Evolutionary conservation across 2,888 invertebrate genomes (phyloP), one percentile per base, ranked within the genome.

Genomic region (Chrysolina oricalcia): DNA sequence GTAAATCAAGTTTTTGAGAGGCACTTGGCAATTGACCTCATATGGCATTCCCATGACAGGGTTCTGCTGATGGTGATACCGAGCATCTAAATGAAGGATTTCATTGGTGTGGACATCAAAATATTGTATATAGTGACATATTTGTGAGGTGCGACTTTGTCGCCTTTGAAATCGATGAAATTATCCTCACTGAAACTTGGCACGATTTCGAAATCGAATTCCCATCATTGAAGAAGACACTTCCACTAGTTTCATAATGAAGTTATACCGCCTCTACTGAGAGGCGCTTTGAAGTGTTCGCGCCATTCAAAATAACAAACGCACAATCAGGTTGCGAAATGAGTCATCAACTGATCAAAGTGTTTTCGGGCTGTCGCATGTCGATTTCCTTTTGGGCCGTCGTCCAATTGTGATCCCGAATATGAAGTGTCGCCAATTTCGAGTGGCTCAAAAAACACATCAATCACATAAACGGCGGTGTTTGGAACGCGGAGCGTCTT

Each of bases 401-500:
- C 56, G 35, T 69, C 59, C 59, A 70, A 70, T 23, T 70, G 35
- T 62, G 23, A 59, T 46, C 21, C 11, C 62, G 43, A 69, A 23
- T n/a, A 59, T 59, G 41, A 68, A 56, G n/a, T 68, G 64, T 70
- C 66, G 59, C 59, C 66, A 59, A 70, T 59, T 65, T 35, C 15
- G 35, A 66, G 40, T 21, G 21, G 40, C 56, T 64, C 40, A 53
- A 70, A 64, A 53, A 73, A 69, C 69, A 70, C 70, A 70, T 74
- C 66, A 70, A 65, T 74, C 74, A 74, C 48, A 27, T 68, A 74
- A 27, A 65, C 59, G 43, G 65, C 62, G 17, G 48, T 48, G 53
- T 53, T 53, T 53, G 13, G 53, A 53, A 53, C 19, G 59, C 21
- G 27, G 40, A 53, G 17, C 27, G 70, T 70, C 66, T 74, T 74